phyloP scores from a whole-genome alignment of 2,113 vertebrate genomes.

The Sakesphorus luctuosus region DNA sequence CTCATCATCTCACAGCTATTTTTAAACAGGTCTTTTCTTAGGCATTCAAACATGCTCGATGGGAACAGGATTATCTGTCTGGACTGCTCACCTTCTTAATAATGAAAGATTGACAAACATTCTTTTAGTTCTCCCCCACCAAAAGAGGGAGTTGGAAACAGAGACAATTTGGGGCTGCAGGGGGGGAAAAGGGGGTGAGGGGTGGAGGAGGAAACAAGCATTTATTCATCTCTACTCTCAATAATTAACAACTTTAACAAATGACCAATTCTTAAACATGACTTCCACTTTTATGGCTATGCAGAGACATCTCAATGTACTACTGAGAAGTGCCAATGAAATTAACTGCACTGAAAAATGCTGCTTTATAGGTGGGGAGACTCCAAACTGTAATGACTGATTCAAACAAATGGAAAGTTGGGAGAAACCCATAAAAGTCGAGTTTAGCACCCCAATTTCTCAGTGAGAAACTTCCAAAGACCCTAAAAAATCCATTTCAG shows the following conservation, averaged over 20 bases:
- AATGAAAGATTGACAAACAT: not conserved
- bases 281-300: not conserved
- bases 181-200: rapidly evolving
- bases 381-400: not conserved
- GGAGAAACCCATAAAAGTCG: not conserved
- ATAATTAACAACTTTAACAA: not conserved
- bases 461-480: not conserved
- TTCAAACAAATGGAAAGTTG: not conserved
- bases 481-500: not conserved
- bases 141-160: not conserved
- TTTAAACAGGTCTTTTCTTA: not conserved
- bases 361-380: not conserved
- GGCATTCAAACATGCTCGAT: not conserved
- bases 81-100: not conserved
- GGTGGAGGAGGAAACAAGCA: not conserved
- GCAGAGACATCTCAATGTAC: not conserved
- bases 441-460: not conserved
- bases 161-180: not conserved
- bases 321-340: not conserved
- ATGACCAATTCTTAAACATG: not conserved
- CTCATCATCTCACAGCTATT: not conserved
- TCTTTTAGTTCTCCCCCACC: not conserved
- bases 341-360: not conserved
- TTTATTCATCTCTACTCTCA: not conserved
- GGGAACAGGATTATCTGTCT: not conserved